Base-by-base conservation (phyloP, 2,888 invertebrate genomes). In the Hybos culiciformis region DNA sequence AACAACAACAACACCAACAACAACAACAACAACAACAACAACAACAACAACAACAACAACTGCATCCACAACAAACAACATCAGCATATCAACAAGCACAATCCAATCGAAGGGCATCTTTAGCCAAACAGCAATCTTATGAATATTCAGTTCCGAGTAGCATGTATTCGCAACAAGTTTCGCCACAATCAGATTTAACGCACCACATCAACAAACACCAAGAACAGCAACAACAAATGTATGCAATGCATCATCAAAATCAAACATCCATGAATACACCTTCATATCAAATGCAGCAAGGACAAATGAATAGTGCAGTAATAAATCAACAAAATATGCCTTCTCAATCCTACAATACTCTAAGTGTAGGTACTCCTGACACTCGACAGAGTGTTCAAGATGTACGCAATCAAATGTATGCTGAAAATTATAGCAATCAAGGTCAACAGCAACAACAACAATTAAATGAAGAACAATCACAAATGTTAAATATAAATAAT, bases 111-210 rank as follows among this genome's bases (percentile, higher is more conserved):
- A 56, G 58, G 40, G 53, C 55, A 50, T 60, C 59, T 21, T 48
- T 51, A 31, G 53, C 54, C 40, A 50, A 46, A 15, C 57, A 56
- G 14, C 56, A 54, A 33, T 59, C 62, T 14, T 50, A 61, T 21
- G 61, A 63, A 37, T 66, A 57, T 44, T 63, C 64, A 37, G 56
- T 63, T 45, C 62, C 67, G n/a, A 67, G 65, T 50, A 67, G 64
- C 45, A 63, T 63, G 54, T 64, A 64, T 50, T 62, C 64, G 47
- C 66, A 65, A 43, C 63, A 62, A 49, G 57, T 63, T 36, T 55
- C 62, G 12, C 66, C 64, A 33, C 66, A 65, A 48, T 61, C 65
- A 20, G 64, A 65, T 47, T 54, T 65, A 20, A 57, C 61, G 14
- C 48, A 48, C 11, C 49, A 46, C 26, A 37, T 44, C 8, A 45